Percentiles rank a stretch among this genome's conserved stretches.
These are phyloP conservation scores for Epizoanthus ramosus DNA, from an alignment of 92 coral and sea anemone species.

Conservation along the genomic window DNA sequence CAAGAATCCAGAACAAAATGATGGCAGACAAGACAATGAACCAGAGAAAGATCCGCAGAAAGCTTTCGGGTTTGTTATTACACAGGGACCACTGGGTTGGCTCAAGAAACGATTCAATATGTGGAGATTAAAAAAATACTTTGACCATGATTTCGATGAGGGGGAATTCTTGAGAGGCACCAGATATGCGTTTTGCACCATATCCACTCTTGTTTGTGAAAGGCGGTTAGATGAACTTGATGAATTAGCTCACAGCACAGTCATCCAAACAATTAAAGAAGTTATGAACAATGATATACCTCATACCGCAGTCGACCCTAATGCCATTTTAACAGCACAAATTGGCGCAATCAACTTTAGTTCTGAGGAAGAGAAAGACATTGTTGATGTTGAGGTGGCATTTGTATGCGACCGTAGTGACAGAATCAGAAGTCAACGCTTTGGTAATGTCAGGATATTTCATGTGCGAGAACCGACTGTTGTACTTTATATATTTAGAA, in stretches of 20 bases:
- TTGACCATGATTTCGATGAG: slow-evolving; percentile 88
- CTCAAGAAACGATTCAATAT: slow-evolving; percentile 66
- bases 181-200: slow-evolving; percentile 81
- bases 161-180: slow-evolving; percentile 88
- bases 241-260: slow-evolving; percentile 51
- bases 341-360: slow-evolving; percentile 49
- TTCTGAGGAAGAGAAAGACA: slow-evolving; percentile 50
- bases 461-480: slow-evolving; percentile 53
- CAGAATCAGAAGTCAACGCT: slow-evolving; percentile 35
- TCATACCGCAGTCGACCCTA: slow-evolving; percentile 48
- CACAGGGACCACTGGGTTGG: slow-evolving; percentile 83
- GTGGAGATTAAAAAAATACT: slow-evolving; percentile 69
- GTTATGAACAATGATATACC: slow-evolving; percentile 38
- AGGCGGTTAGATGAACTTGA: slow-evolving; percentile 60
- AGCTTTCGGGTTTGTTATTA: slow-evolving; percentile 43
- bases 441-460: slow-evolving; percentile 75
- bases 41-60: neutral
- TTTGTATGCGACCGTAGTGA: slow-evolving; percentile 40
- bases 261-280: slow-evolving; percentile 49
- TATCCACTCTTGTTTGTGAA: slow-evolving; percentile 71
- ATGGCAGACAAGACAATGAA: neutral
- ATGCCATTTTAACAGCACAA: slow-evolving; percentile 53
- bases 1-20: neutral
- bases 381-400: slow-evolving; percentile 63
- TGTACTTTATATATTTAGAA: slow-evolving; percentile 70